These are phyloP conservation scores for Gymnopithys bicolor DNA, from an alignment of 2,797 vertebrate species.

Conservation along the genomic window DNA sequence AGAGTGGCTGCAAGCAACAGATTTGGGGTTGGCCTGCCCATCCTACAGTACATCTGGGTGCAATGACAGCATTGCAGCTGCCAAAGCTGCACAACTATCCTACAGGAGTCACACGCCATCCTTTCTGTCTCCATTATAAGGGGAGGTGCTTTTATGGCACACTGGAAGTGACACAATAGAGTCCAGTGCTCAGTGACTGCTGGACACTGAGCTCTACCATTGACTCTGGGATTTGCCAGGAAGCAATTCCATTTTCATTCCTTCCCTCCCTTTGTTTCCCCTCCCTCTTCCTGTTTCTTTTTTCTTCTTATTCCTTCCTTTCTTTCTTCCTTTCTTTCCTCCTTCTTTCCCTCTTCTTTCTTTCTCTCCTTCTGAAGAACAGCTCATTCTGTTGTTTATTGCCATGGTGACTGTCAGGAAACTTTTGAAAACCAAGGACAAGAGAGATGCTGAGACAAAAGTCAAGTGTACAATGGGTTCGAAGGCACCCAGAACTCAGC, in stretches of 20 bases:
- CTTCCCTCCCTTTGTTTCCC: background rate
- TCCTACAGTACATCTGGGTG: background rate
- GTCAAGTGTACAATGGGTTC: background rate
- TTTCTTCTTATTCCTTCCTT: background rate
- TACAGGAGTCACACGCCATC: background rate
- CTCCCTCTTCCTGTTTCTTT: background rate
- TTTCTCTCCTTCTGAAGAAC: background rate
- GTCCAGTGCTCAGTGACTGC: background rate
- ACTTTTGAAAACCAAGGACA: background rate
- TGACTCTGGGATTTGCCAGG: background rate
- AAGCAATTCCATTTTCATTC: background rate
- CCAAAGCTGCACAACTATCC: background rate
- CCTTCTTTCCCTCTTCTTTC: background rate
- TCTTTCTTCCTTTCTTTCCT: background rate
- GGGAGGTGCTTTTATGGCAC: background rate
- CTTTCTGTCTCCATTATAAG: background rate
- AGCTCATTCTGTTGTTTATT: background rate
- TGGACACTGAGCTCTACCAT: background rate
- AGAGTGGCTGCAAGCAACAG: background rate
- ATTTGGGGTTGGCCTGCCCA: background rate
- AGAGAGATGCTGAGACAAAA: background rate
- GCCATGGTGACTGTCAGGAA: background rate
- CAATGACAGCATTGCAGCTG: background rate
- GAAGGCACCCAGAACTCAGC: background rate
- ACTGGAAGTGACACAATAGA: background rate